Evolutionary conservation across 2,888 invertebrate genomes (phyloP), one percentile per base, ranked within the genome.

Genomic region (Hemicrepidius hirtus): DNA sequence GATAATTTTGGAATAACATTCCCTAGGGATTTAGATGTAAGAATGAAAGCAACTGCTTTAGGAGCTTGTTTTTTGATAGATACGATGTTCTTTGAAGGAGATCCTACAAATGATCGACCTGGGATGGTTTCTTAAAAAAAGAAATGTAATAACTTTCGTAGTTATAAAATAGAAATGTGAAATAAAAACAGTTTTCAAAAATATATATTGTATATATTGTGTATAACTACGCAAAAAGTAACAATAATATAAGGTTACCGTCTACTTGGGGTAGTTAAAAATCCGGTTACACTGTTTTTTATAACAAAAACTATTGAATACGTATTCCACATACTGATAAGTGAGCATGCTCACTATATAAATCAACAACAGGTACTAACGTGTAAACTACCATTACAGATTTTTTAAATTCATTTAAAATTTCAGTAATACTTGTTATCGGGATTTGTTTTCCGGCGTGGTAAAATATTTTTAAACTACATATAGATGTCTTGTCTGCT

Each of bases 1-100:
- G 95, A 96, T 84, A 91, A 92, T 84, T 96, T 96, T 85, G 95
- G 95, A 28, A 92, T 96, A 71, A 90, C 90, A 10, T 97, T 97
- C 84, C 70, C 96, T 0, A 87, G 92, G 87, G 95, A 96, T 84
- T 87, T 96, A 80, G 95, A 95, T 83, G 93, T 93, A 55, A 91
- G 91, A 84, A 91, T 93, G 86, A 94, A 94, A 82, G 93, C 93
- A 0, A 91, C 92, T 5, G 86, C 94, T 75, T 85, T 94, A 16
- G 93, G 92, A 60, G 93, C 93, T 16, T 91, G 93, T 81, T 91
- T 93, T 84, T 87, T 94, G 53, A 92, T 94, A 82, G 94, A 71
- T 37, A 37, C 49, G n/a, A 71, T 71, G 71, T 71, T 35, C 18
- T 71, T 71, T 37, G 71, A 71, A 50, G 13, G 24, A 24, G 24